phyloP scores from a whole-genome alignment of 2,797 vertebrate genomes.

The Cottoperca gobio region DNA sequence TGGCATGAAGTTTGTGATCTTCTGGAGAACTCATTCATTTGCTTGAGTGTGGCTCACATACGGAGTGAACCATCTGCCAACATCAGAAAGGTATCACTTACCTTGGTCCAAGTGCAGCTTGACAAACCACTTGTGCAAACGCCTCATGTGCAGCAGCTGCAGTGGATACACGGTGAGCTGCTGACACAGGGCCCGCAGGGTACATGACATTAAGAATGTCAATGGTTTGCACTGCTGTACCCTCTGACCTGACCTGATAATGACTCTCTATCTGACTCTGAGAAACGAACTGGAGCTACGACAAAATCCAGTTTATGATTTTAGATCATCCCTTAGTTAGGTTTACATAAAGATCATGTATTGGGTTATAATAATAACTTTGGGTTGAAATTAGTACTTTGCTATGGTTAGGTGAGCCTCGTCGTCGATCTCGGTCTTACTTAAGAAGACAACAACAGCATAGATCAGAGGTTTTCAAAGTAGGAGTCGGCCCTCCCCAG shows the following conservation, averaged over 20 bases:
- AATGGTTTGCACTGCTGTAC: conserved; percentile 30
- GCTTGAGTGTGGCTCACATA: conserved; percentile 16
- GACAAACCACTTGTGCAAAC: conserved; percentile 45
- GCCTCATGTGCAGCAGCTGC: conserved; percentile 28
- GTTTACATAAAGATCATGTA: background rate
- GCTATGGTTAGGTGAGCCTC: background rate
- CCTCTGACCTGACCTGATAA: conserved; percentile 44
- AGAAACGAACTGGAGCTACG: conserved; percentile 19
- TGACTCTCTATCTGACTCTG: conserved; percentile 12
- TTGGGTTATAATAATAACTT: background rate
- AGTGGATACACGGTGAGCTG: conserved; percentile 25
- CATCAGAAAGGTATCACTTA: conserved; percentile 46
- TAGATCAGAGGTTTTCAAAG: too few relatives aligned
- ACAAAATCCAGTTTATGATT: conserved; percentile 21
- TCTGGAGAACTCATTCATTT: conserved; percentile 33
- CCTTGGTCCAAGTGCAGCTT: conserved; percentile 36
- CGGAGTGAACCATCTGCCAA: conserved; percentile 5
- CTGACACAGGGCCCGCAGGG: conserved; percentile 38
- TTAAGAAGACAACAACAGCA: background rate
- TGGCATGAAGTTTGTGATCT: conserved; percentile 17
- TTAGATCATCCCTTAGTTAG: too few relatives aligned
- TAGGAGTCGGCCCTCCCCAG: too few relatives aligned
- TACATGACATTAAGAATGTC: conserved; percentile 39
- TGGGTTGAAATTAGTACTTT: background rate
- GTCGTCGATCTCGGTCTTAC: background rate